These are phyloP conservation scores for Limnephilus lunatus DNA, from an alignment of 2,888 invertebrate species.

Conservation along the genomic window DNA sequence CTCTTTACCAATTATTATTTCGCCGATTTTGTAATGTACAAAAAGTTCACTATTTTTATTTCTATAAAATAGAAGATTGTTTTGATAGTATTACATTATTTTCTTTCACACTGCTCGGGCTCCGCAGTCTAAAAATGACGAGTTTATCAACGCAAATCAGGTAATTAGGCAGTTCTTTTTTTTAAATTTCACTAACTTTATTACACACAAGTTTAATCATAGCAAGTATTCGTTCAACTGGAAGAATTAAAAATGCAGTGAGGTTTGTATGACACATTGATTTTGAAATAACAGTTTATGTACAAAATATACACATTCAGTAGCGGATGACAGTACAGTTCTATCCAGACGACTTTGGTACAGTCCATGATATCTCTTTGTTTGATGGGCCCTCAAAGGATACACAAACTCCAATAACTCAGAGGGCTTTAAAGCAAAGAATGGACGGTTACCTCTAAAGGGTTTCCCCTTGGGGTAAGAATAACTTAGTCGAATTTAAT, in stretches of 20 bases:
- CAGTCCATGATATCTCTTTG: no score
- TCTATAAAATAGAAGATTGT: background rate
- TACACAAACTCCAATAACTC: no score
- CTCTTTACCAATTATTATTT: background rate
- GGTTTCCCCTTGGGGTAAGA: no score
- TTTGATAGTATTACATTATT: background rate
- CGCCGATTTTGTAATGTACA: background rate
- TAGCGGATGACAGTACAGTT: no score
- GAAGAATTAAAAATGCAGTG: background rate
- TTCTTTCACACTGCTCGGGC: constrained; percentile 36
- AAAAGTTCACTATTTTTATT: background rate
- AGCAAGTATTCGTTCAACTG: background rate
- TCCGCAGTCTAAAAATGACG: constrained; percentile 34
- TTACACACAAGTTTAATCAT: background rate
- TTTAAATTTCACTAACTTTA: background rate
- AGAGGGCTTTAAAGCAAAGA: no score
- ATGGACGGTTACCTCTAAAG: no score
- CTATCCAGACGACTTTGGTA: no score
- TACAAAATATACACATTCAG: background rate
- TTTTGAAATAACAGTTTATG: background rate
- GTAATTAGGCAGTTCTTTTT: background rate
- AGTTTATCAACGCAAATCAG: constrained; percentile 42
- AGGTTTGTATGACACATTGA: background rate
- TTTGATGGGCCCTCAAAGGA: no score
- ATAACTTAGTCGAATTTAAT: no score